Percentiles rank a stretch among this genome's conserved stretches.
Evolutionary conservation across 2,888 invertebrate species (phyloP).

Genomic region (Disparrhopalites patrizii): DNA sequence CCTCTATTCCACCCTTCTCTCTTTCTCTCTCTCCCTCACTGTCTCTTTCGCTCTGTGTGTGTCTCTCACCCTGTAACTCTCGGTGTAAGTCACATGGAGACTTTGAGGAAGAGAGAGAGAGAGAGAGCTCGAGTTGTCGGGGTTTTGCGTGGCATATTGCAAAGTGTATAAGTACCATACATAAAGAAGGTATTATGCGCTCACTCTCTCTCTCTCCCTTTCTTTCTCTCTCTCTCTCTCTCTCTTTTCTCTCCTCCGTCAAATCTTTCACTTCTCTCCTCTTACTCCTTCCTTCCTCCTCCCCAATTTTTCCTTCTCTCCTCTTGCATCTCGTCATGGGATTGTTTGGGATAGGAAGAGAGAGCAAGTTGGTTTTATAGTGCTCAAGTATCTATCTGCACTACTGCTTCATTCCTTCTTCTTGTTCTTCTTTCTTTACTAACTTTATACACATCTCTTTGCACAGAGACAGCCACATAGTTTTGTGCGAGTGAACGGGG

Average conservation of each 20-base stretch:
- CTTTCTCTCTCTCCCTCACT: neutral
- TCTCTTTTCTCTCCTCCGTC: neutral
- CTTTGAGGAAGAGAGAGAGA: too few relatives aligned
- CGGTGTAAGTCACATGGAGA: too few relatives aligned
- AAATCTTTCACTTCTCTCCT: too few relatives aligned
- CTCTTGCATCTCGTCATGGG: conserved; percentile 10
- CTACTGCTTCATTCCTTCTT: too few relatives aligned
- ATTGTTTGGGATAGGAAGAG: conserved; percentile 7
- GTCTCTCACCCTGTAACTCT: neutral
- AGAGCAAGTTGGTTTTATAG: conserved; percentile 11
- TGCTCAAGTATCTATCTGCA: conserved; percentile 11
- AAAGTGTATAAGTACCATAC: too few relatives aligned
- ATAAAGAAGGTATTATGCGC: too few relatives aligned
- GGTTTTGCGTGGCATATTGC: too few relatives aligned
- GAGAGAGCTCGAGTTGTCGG: too few relatives aligned
- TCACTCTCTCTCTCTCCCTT: neutral
- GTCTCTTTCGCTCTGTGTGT: neutral
- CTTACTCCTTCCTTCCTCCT: neutral
- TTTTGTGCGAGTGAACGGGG: neutral
- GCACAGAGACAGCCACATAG: too few relatives aligned
- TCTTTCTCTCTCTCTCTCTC: neutral
- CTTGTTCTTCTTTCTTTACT: too few relatives aligned
- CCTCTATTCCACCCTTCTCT: neutral
- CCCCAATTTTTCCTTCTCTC: neutral
- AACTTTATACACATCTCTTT: too few relatives aligned